Conservation (phyloP, 1,140 invertebrate genomes). For the Lerema accius region DNA sequence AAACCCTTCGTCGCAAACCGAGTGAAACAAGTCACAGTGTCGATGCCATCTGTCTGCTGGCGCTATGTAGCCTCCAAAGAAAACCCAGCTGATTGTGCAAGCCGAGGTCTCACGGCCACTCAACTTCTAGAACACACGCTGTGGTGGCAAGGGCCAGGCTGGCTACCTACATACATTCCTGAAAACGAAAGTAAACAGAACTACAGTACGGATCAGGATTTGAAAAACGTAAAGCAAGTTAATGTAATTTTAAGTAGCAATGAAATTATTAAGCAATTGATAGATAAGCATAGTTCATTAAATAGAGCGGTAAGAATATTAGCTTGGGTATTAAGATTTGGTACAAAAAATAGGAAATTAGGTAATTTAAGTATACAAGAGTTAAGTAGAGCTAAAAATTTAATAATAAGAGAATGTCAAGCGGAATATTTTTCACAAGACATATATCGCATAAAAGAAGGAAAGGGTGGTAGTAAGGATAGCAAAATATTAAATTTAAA, state of each 20-base stretch:
- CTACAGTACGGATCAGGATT: background rate
- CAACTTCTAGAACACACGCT: conserved; percentile 37
- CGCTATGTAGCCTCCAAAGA: conserved; percentile 58
- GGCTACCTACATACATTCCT: background rate
- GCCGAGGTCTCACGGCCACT: conserved; percentile 47
- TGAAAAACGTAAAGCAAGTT: background rate
- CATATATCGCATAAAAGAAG: no score
- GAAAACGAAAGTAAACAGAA: background rate
- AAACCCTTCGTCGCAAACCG: conserved; percentile 37
- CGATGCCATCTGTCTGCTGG: conserved; percentile 53
- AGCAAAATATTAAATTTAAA: conserved; percentile 9
- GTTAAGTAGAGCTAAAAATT: background rate
- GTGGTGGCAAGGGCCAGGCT: conserved; percentile 56
- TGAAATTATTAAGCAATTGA: background rate
- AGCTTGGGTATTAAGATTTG: background rate
- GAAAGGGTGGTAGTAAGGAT: no score
- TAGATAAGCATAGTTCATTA: background rate
- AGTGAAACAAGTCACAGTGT: conserved; percentile 30
- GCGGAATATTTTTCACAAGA: no score
- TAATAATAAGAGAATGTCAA: background rate
- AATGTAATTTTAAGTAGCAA: background rate
- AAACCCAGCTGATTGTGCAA: conserved; percentile 73
- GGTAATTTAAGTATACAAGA: background rate
- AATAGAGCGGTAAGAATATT: background rate
- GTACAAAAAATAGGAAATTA: background rate